A percentile compares a stretch with the other conserved stretches of the same genome.
Evolutionary conservation across 1,140 invertebrate genomes (phyloP).

Genomic region (Aphaenogaster ashmeadi): DNA sequence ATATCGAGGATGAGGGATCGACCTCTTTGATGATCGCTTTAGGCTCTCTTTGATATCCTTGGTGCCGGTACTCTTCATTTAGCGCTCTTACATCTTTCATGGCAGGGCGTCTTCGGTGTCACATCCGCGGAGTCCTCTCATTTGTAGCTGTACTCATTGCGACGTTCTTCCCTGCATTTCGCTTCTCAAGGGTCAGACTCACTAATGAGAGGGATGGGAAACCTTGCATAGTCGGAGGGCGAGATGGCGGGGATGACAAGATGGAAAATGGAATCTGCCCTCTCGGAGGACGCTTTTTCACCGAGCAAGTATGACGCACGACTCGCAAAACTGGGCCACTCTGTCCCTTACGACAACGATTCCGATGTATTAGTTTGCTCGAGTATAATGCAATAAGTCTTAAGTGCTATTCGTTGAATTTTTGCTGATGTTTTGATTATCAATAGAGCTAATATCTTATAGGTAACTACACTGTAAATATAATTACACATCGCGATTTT

Average conservation of each 20-base stretch:
- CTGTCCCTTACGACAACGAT: conserved; percentile 48
- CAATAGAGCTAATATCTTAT: neutral
- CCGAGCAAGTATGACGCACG: conserved; percentile 22
- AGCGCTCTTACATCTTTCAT: conserved; percentile 78
- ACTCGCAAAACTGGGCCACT: conserved; percentile 64
- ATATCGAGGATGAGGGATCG: neutral
- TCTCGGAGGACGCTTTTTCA: conserved; percentile 13
- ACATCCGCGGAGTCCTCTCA: conserved; percentile 68
- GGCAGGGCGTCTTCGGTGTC: conserved; percentile 38
- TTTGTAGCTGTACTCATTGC: conserved; percentile 77
- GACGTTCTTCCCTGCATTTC: conserved; percentile 54
- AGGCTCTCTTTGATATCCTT: conserved; percentile 46
- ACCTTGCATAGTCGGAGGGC: conserved; percentile 5
- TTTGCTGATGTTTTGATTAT: neutral
- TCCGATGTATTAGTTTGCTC: conserved; percentile 22
- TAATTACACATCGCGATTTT: neutral
- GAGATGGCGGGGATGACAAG: conserved; percentile 56
- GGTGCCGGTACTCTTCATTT: conserved; percentile 76
- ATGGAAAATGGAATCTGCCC: conserved; percentile 74
- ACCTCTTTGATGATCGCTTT: conserved; percentile 63
- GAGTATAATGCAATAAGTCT: conserved; percentile 8
- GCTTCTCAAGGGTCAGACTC: conserved; percentile 68
- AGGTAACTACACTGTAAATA: neutral
- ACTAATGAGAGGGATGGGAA: conserved; percentile 73
- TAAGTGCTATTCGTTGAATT: neutral